Conservation (phyloP, 1,140 invertebrate genomes). For the Drosophila burlai region DNA sequence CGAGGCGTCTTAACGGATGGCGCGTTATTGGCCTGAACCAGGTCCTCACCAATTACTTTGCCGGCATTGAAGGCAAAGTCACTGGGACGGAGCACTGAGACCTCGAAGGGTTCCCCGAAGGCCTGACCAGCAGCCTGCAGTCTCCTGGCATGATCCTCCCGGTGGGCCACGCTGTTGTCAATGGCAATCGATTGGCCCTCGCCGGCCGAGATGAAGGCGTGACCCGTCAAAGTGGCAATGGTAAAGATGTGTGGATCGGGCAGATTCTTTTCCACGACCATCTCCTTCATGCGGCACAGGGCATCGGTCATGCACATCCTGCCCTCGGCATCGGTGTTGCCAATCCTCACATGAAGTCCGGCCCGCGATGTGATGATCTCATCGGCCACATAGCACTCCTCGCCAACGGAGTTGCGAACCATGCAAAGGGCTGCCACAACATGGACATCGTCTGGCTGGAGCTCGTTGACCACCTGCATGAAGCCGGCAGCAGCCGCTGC, state of each 20-base stretch:
- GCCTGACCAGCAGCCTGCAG: slow-evolving; percentile 91
- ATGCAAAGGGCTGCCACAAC: slow-evolving; percentile 94
- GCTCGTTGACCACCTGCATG: slow-evolving; percentile 88
- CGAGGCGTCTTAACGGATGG: slow-evolving; percentile 90
- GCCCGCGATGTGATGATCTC: slow-evolving; percentile 95
- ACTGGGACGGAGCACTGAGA: slow-evolving; percentile 93
- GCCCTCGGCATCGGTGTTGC: slow-evolving; percentile 98
- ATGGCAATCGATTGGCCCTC: slow-evolving; percentile 92
- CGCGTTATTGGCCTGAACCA: slow-evolving; percentile 92
- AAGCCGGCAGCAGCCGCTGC: slow-evolving; percentile 97
- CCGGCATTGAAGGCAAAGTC: slow-evolving; percentile 93
- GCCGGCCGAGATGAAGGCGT: slow-evolving; percentile 92
- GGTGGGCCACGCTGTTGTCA: slow-evolving; percentile 95
- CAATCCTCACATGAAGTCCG: slow-evolving; percentile 93
- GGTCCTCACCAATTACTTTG: slow-evolving; percentile 93
- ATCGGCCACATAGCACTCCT: slow-evolving; percentile 96
- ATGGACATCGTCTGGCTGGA: slow-evolving; percentile 92
- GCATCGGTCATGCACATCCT: slow-evolving; percentile 98
- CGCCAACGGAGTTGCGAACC: slow-evolving; percentile 96
- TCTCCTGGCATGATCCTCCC: slow-evolving; percentile 87
- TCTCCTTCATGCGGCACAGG: slow-evolving; percentile 92
- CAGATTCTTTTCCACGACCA: slow-evolving; percentile 87
- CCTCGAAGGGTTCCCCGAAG: slow-evolving; percentile 96
- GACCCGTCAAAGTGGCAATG: slow-evolving; percentile 97
- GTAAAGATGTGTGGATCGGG: slow-evolving; percentile 96